These are phyloP conservation scores for Chlamydotis undulata DNA, from an alignment of 2,113 vertebrate species.

Conservation along the genomic window DNA sequence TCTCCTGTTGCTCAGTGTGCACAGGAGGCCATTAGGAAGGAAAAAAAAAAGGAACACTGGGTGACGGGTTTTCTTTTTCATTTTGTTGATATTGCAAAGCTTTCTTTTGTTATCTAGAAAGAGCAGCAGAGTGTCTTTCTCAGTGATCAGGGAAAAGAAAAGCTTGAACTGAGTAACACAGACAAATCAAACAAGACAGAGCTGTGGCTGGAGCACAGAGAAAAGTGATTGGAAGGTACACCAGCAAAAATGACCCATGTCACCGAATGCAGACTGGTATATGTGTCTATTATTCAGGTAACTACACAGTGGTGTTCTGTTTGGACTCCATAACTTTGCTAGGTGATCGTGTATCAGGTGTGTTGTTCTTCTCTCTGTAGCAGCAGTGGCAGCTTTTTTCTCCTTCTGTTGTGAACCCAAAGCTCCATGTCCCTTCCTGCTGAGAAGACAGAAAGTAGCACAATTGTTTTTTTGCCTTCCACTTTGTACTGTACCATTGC, in stretches of 20 bases:
- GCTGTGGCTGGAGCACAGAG: neutral
- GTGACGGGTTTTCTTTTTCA: neutral
- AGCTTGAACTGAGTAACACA: neutral
- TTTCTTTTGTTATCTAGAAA: neutral
- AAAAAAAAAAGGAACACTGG: neutral
- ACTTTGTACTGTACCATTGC: neutral
- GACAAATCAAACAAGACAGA: neutral
- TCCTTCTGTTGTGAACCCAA: neutral
- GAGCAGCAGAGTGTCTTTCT: neutral
- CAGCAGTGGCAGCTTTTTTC: neutral
- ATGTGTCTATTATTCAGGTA: neutral
- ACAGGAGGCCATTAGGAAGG: neutral
- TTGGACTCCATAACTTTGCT: neutral
- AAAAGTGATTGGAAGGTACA: neutral
- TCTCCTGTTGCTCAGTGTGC: neutral
- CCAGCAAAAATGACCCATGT: neutral
- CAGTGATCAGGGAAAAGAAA: neutral
- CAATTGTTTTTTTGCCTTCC: neutral
- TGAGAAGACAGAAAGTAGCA: neutral
- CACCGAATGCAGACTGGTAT: neutral
- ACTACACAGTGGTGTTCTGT: neutral
- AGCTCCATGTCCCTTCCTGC: neutral
- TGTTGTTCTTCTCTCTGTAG: neutral
- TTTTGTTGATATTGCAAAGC: neutral
- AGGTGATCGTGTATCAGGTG: neutral